These are phyloP conservation scores for Aptenodytes forsteri DNA, from an alignment of 2,113 vertebrate genomes.

Conservation along the genomic window DNA sequence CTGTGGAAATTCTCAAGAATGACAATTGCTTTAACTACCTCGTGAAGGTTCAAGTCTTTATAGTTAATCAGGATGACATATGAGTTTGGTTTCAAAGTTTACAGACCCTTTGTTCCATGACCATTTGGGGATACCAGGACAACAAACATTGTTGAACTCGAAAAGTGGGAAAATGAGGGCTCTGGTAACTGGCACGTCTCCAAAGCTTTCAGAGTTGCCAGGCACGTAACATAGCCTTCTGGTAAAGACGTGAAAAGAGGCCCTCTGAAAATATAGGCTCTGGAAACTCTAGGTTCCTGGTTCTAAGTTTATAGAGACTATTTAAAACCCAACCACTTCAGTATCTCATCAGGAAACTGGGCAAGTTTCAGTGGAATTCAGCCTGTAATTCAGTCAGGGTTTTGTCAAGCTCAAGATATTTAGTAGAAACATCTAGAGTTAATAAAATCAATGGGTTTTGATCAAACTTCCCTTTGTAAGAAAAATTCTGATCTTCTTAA, in stretches of 20 bases:
- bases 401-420: not conserved
- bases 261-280: not conserved
- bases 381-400: not conserved
- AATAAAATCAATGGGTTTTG: not conserved
- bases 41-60: not conserved
- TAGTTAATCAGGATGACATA: not conserved
- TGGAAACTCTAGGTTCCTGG: not conserved
- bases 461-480: not conserved
- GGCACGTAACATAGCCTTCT: accelerated
- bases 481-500: not conserved
- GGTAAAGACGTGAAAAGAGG: not conserved
- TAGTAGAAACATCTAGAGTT: not conserved
- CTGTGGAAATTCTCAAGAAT: not conserved
- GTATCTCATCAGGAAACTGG: not conserved
- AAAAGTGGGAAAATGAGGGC: not conserved
- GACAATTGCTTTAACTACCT: not conserved
- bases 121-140: not conserved
- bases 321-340: not conserved
- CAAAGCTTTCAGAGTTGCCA: not conserved
- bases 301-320: not conserved
- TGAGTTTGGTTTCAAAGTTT: not conserved
- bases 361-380: not conserved
- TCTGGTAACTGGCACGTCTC: not conserved
- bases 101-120: not conserved
- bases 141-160: not conserved